Base-by-base conservation (phyloP, 1,140 invertebrate genomes). In the Leptonema lineaticorne region DNA sequence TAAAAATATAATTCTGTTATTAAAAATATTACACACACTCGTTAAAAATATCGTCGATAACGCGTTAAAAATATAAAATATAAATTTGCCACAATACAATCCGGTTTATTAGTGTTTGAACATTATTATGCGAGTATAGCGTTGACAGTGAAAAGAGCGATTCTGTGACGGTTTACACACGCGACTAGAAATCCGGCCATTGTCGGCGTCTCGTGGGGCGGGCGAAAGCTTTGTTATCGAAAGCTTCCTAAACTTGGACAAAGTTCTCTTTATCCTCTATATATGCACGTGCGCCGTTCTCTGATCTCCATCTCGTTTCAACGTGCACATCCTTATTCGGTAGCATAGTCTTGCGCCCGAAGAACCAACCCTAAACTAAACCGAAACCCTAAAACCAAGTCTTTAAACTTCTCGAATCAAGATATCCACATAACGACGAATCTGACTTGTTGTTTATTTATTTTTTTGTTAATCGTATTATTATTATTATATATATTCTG, bases 191-290 rank as follows among this genome's bases (percentile, higher is more conserved):
- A n/a, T n/a, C n/a, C n/a, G n/a, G n/a, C n/a, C 62, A 48, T 65
- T 56, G 63, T 68, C 66, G 45, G 45, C 56, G 62, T 71, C 70
- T 68, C 50, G 37, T 45, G 67, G 67, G 66, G n/a, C n/a, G n/a
- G n/a, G n/a, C n/a, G n/a, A n/a, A n/a, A 33, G 62, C 67, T 65
- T 71, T 71, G 70, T 71, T 71, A 71, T 68, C 70, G 62, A 27
- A 16, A 27, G 62, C 26, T 41, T 48, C 45, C 62, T 64, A 64
- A 64, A 64, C 62, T 64, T 64, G 62, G 62, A 64, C 62, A 64
- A 64, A 64, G 62, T 64, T 64, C 62, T 46, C 50, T 64, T 64
- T 64, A 64, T 64, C 62, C 62, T 45, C 37, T 62, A 46, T 53
- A 26, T n/a, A 16, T 41, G 62, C 41, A 64, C 41, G 41, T 64